A percentile compares a stretch with the other conserved stretches of the same genome.
Evolutionary conservation across 2,113 vertebrate genomes (phyloP).

Genomic region (Sturnira hondurensis): DNA sequence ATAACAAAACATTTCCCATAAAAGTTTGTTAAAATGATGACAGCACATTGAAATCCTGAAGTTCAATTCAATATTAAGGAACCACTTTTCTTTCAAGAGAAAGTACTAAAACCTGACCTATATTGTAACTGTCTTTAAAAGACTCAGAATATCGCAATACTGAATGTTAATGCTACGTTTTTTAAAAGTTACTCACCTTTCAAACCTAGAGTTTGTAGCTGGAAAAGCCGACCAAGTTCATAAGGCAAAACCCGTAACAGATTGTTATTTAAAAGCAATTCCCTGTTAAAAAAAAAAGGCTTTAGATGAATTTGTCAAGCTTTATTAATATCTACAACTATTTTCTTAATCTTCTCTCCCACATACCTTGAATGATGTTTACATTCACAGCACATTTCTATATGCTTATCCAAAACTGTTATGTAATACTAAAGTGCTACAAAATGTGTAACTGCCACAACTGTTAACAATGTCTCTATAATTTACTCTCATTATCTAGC

Average conservation of each 20-base stretch:
- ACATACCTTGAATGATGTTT: not conserved
- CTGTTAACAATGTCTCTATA: conserved; percentile 15
- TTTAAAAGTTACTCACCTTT: conserved; percentile 87
- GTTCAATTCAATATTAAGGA: not conserved
- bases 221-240: conserved; percentile 99
- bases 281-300: conserved; percentile 82
- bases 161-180: not conserved
- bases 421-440: not conserved
- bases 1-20: not conserved
- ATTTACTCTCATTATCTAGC: not conserved
- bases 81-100: not conserved
- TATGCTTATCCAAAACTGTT: not conserved
- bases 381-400: conserved; percentile 7
- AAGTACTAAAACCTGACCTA: conserved; percentile 1
- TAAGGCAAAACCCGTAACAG: conserved; percentile 99
- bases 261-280: conserved; percentile 99
- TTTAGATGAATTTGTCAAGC: not conserved
- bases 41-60: not conserved
- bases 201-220: conserved; percentile 96
- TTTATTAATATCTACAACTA: conserved; percentile 26
- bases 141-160: not conserved
- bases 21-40: conserved; percentile 4
- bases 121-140: not conserved
- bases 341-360: conserved; percentile 22
- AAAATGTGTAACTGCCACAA: not conserved